A percentile compares a stretch with the other conserved stretches of the same genome.
Conservation (phyloP, 2,888 invertebrate genomes). For the Galeopsomyia nigrocyanea region DNA sequence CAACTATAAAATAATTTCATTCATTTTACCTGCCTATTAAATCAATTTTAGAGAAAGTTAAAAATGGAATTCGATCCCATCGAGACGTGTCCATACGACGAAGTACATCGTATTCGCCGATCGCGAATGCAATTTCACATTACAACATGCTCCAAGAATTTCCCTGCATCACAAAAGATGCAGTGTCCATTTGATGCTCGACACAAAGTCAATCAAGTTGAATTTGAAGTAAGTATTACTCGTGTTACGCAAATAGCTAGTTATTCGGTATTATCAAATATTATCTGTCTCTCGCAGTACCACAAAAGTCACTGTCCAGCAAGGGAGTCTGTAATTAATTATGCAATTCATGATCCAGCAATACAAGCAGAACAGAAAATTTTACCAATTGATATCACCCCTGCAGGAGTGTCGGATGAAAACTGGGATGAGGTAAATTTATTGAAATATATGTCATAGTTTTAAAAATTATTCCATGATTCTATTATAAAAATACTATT, state of each 20-base stretch:
- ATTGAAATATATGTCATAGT: too few species aligned
- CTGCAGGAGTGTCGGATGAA: constrained; percentile 5
- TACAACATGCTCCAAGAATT: constrained; percentile 53
- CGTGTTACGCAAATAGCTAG: background rate
- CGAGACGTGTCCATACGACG: constrained; percentile 56
- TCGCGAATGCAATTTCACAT: constrained; percentile 55
- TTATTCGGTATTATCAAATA: background rate
- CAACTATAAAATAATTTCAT: too few species aligned
- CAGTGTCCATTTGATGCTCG: constrained; percentile 55
- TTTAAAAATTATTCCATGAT: too few species aligned
- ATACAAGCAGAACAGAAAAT: background rate
- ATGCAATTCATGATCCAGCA: background rate
- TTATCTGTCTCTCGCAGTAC: constrained; percentile 22
- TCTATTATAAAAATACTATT: too few species aligned
- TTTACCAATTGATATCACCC: constrained; percentile 9
- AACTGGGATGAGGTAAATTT: constrained; percentile 48
- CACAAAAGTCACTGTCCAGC: constrained; percentile 32
- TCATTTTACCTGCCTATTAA: too few species aligned
- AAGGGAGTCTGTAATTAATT: constrained; percentile 31
- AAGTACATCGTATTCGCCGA: constrained; percentile 51
- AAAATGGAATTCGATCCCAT: constrained; percentile 48
- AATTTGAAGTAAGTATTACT: constrained; percentile 49
- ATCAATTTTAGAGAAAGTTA: too few species aligned
- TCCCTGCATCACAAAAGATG: constrained; percentile 45
- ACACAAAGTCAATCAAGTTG: constrained; percentile 51